Evolutionary conservation across 2,113 vertebrate species (phyloP).

Genomic region (Sinocyclocheilus grahami): DNA sequence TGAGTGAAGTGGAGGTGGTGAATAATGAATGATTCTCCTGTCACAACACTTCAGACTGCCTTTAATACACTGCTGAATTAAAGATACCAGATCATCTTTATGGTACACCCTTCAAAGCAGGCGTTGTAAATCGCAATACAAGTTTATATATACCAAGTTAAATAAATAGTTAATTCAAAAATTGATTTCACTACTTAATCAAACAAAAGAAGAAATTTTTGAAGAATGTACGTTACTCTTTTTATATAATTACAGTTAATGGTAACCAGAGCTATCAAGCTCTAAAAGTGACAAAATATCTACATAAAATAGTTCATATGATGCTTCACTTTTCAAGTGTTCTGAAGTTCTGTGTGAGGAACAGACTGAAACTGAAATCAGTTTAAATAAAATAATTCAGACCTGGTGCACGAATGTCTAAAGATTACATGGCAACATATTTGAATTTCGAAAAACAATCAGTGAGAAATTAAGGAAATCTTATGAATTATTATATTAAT

Average conservation of each 20-base stretch:
- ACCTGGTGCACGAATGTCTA: not conserved
- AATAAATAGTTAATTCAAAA: not conserved
- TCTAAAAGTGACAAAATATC: not conserved
- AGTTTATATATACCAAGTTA: not conserved
- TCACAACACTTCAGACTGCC: conserved; percentile 3
- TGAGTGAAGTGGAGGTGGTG: not conserved
- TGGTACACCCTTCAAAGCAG: not conserved
- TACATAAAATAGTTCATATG: too few species aligned
- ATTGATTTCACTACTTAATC: not conserved
- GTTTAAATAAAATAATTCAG: not conserved
- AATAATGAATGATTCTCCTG: not conserved
- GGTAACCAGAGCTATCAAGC: not conserved
- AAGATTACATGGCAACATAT: not conserved
- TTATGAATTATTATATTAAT: not conserved
- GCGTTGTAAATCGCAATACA: not conserved
- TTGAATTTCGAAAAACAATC: not conserved
- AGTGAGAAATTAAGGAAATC: not conserved
- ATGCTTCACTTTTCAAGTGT: not conserved
- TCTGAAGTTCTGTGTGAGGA: too few species aligned
- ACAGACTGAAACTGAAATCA: too few species aligned
- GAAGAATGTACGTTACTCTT: too few species aligned
- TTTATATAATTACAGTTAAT: too few species aligned
- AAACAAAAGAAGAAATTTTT: too few species aligned
- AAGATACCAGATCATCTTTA: not conserved
- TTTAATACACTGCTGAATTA: conserved; percentile 3